A percentile compares a stretch with the other conserved stretches of the same genome.
These are phyloP conservation scores for Melanotaenia pygmaea DNA, from an alignment of 2,797 vertebrate species.

Conservation along the genomic window DNA sequence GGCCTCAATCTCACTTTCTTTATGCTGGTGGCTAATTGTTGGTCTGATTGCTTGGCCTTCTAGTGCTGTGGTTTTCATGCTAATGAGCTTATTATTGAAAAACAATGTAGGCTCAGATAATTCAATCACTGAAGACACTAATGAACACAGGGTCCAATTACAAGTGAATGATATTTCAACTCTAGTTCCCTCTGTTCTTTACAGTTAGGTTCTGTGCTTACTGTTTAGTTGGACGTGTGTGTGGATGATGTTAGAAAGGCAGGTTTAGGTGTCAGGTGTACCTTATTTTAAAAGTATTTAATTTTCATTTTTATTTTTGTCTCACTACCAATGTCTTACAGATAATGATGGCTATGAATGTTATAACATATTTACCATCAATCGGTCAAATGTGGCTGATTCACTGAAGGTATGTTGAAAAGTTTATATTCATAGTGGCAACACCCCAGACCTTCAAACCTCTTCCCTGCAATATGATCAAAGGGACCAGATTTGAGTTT, in stretches of 20 bases:
- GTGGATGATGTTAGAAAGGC: constrained; percentile 31
- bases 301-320: background rate
- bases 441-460: constrained; percentile 19
- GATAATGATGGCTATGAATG: background rate
- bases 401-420: constrained; percentile 15
- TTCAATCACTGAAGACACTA: constrained; percentile 76
- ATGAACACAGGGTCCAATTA: constrained; percentile 70
- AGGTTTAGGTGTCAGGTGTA: background rate
- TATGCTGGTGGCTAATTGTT: constrained; percentile 73
- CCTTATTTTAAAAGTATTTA: background rate
- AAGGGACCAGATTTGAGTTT: constrained; percentile 47
- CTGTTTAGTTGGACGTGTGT: constrained; percentile 27
- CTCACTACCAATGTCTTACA: background rate
- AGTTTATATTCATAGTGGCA: constrained; percentile 31
- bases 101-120: constrained; percentile 74
- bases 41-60: constrained; percentile 73
- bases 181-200: constrained; percentile 40
- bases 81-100: constrained; percentile 82
- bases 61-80: constrained; percentile 70
- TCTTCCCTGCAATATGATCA: constrained; percentile 23
- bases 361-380: constrained; percentile 3
- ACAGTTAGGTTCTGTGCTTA: constrained; percentile 39
- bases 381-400: constrained; percentile 20
- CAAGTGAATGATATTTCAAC: constrained; percentile 65
- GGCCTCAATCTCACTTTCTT: constrained; percentile 68